Conservation (phyloP, 1,140 invertebrate species). For the Aphis gossypii region DNA sequence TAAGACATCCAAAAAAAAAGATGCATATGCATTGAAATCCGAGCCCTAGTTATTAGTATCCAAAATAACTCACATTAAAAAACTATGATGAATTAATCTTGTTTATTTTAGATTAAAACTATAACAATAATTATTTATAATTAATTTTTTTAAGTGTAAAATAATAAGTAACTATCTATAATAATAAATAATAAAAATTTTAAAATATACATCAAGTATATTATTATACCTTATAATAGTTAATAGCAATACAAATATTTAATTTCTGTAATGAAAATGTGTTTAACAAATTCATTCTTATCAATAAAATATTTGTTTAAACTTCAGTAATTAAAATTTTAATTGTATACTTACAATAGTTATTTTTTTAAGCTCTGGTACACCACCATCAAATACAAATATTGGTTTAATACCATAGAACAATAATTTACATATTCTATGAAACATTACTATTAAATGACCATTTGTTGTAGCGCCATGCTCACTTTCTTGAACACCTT, state of each 20-base stretch:
- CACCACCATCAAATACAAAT: constrained; percentile 98
- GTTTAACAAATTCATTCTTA: not conserved
- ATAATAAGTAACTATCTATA: no score
- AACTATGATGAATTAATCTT: not conserved
- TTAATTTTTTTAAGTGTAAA: no score
- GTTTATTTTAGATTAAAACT: not conserved
- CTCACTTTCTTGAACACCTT: constrained; percentile 89
- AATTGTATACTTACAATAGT: constrained; percentile 80
- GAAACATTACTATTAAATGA: constrained; percentile 91
- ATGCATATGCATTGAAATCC: no score
- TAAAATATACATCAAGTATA: not conserved
- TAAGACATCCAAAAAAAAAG: no score
- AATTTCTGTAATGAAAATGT: not conserved
- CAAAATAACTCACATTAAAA: not conserved
- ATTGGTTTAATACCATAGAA: constrained; percentile 96
- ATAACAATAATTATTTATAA: no score
- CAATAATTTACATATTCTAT: constrained; percentile 93
- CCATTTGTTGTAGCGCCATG: constrained; percentile 85
- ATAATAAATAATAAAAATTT: not conserved
- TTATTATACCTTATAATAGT: not conserved
- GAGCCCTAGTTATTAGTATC: not conserved
- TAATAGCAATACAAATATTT: not conserved
- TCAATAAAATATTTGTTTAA: not conserved
- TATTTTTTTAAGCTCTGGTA: constrained; percentile 88
- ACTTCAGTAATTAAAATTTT: not conserved